phyloP scores from a whole-genome alignment of 1,140 invertebrate genomes.

The Battus philenor region DNA sequence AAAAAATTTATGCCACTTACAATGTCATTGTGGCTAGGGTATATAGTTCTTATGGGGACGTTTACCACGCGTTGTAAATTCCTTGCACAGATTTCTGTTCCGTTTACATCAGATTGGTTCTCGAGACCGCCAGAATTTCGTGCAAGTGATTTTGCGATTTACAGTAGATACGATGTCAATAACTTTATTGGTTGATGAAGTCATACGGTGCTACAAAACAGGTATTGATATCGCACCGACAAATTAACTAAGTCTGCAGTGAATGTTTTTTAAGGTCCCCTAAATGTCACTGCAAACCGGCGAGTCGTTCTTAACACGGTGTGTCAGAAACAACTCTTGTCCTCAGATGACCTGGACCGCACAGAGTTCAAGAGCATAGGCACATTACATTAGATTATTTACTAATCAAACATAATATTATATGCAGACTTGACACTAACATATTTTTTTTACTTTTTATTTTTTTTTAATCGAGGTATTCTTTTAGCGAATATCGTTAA shows the following conservation, averaged over 20 bases:
- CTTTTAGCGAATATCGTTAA: slow-evolving; percentile 72
- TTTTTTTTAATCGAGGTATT: slow-evolving; percentile 58
- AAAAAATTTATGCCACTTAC: slow-evolving; percentile 48
- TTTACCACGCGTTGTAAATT: slow-evolving; percentile 6
- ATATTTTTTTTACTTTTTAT: slow-evolving; percentile 60
- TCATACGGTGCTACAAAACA: slow-evolving; percentile 1
- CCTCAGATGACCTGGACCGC: slow-evolving; percentile 47
- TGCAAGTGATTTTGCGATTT: slow-evolving; percentile 2
- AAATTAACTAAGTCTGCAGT: slow-evolving; percentile 16
- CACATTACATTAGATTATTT: slow-evolving; percentile 71
- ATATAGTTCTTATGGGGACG: slow-evolving; percentile 29
- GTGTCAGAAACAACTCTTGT: slow-evolving; percentile 37
- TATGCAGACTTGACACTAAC: slow-evolving; percentile 61
- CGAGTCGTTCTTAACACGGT: slow-evolving; percentile 27
- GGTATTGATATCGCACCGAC: slow-evolving; percentile 8
- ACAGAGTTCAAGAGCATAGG: slow-evolving; percentile 59
- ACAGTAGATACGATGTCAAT: slow-evolving; percentile 4
- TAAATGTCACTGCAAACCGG: slow-evolving; percentile 28
- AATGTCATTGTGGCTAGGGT: slow-evolving; percentile 37
- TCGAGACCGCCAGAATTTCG: not conserved
- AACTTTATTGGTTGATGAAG: slow-evolving; percentile 3
- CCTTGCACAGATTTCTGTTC: slow-evolving; percentile 9
- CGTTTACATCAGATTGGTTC: not conserved
- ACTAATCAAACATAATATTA: slow-evolving; percentile 73
- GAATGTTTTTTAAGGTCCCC: slow-evolving; percentile 32